Base-by-base conservation (phyloP, 2,113 vertebrate genomes). In the Nothoprocta pentlandii region DNA sequence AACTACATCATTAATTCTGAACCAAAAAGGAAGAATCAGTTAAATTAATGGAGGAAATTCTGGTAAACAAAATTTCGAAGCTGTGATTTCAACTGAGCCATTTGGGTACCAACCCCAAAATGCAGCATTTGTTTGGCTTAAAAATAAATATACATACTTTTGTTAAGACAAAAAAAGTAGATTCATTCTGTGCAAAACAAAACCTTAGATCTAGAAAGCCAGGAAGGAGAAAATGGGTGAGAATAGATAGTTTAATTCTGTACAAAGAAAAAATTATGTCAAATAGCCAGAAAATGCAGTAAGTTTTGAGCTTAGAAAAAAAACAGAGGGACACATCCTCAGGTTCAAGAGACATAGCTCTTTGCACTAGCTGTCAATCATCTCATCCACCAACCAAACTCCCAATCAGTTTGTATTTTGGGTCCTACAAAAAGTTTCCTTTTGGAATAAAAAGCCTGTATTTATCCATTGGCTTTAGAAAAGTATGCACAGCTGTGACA, bases 401-500 rank as follows among this genome's bases (percentile, higher is more conserved):
- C 86, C 66, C 74, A 36, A 95, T 74, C 74, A 92, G 67, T 77
- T 95, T 25, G n/a, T 64, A 69, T 49, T 84, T 88, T 95, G 77
- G 62, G 90, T 67, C 86, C 86, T 89, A 63, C 80, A 80, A 66
- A 91, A 95, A 95, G 82, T 59, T 58, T 92, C 87, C 64, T 96
- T 82, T 64, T 86, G 82, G 93, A 96, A 79, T 5, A 96, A 86
- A 95, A 96, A 96, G 96, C 82, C 91, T 92, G 93, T 94, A 95
- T 97, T 96, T 96, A 96, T 95, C 93, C 93, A 90, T 1, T 95
- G 93, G 93, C 93, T 93, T 84, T 85, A 39, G 80, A 81, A 39
- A 96, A 97, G 95, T 95, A 95, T 95, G 94, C 95, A 96, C 95
- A 97, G 95, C 96, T 97, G 95, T 90, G 95, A 97, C 94, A 97